Conservation (phyloP, 1,140 invertebrate species). For the Bombus confusus region DNA sequence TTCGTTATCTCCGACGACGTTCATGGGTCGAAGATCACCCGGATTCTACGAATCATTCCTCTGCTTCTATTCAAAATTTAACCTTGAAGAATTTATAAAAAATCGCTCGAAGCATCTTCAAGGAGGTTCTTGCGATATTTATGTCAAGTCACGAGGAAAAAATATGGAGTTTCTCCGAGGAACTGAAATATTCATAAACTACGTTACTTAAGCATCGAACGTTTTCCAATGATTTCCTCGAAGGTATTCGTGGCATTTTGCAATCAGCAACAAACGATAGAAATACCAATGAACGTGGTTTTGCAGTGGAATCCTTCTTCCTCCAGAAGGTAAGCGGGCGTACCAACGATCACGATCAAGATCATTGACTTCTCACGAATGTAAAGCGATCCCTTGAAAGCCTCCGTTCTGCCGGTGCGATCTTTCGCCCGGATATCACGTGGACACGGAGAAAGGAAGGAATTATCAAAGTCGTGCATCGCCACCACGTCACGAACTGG, state of each 20-base stretch:
- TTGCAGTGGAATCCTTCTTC: slow-evolving; percentile 16
- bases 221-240: slow-evolving; percentile 11
- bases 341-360: slow-evolving; percentile 74
- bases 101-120: too few relatives aligned
- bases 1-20: slow-evolving; percentile 22
- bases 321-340: slow-evolving; percentile 53
- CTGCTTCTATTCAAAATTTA: too few relatives aligned
- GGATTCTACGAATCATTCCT: neutral
- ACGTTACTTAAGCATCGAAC: neutral
- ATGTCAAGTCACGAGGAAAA: neutral
- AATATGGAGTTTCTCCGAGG: neutral
- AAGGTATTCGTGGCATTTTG: slow-evolving; percentile 21
- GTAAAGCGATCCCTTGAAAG: slow-evolving; percentile 70
- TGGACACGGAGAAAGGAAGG: slow-evolving; percentile 63
- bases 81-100: neutral
- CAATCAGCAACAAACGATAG: slow-evolving; percentile 21
- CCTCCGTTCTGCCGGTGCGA: slow-evolving; percentile 50
- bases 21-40: neutral
- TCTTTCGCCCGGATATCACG: slow-evolving; percentile 67
- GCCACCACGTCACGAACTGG: slow-evolving; percentile 63
- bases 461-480: slow-evolving; percentile 69
- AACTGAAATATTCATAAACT: slow-evolving; percentile 7
- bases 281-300: slow-evolving; percentile 34
- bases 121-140: too few relatives aligned
- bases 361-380: slow-evolving; percentile 76